phyloP scores from a whole-genome alignment of 1,140 invertebrate genomes.

The Sesamia nonagrioides region DNA sequence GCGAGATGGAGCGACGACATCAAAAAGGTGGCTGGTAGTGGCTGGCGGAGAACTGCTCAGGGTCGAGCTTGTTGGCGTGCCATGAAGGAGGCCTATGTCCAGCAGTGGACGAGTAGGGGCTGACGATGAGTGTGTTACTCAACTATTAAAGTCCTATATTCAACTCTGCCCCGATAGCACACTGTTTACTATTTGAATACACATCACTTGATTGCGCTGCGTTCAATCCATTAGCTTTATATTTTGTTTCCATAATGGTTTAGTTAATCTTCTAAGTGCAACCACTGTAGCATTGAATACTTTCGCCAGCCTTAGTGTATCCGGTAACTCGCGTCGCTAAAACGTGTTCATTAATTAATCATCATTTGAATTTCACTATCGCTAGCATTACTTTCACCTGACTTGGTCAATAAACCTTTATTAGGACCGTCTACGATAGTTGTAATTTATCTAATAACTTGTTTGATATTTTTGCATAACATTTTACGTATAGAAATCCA shows the following conservation, averaged over 20 bases:
- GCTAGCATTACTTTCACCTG: conserved; percentile 36
- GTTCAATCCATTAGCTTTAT: neutral
- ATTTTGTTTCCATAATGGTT: neutral
- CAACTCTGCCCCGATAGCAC: neutral
- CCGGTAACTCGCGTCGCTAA: conserved; percentile 12
- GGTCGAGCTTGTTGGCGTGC: no score
- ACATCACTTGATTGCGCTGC: neutral
- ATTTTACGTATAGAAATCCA: no score
- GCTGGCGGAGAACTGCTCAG: no score
- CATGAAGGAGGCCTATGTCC: no score
- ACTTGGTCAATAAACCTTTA: conserved; percentile 35
- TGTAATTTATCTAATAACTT: neutral
- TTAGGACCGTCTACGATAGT: neutral
- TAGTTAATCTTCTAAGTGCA: neutral
- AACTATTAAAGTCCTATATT: neutral
- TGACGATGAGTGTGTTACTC: no score
- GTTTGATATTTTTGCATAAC: no score
- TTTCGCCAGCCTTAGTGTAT: conserved; percentile 39
- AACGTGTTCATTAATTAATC: conserved; percentile 47
- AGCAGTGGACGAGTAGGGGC: no score
- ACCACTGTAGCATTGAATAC: conserved; percentile 21
- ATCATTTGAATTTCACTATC: conserved; percentile 34
- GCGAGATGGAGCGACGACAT: no score
- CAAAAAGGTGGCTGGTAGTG: no score
- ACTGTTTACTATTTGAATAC: neutral